These are phyloP conservation scores for Aspidiotus rigidus DNA, from an alignment of 2,888 invertebrate species.

Conservation along the genomic window DNA sequence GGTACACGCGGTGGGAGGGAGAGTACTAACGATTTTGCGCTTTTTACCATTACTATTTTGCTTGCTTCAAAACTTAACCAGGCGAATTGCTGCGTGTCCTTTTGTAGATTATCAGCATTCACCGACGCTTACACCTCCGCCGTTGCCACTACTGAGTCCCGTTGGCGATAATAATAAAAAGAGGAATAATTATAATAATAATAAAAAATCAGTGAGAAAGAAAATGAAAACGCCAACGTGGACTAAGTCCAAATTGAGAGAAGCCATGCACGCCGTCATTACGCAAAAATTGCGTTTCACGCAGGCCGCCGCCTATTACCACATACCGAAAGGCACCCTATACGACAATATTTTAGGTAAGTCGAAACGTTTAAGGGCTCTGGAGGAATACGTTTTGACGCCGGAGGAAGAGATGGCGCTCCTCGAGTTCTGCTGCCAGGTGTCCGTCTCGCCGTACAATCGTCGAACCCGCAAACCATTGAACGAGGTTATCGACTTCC, in stretches of 20 bases:
- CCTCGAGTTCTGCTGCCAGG: slow-evolving; percentile 64
- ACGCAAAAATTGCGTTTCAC: slow-evolving; percentile 68
- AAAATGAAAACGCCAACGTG: slow-evolving; percentile 64
- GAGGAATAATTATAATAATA: too few relatives aligned
- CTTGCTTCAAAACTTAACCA: slow-evolving; percentile 13
- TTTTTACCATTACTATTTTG: background rate
- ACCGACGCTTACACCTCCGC: background rate
- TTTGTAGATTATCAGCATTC: slow-evolving; percentile 13
- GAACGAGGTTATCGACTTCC: slow-evolving; percentile 53
- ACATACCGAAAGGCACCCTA: slow-evolving; percentile 66
- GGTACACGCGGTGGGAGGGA: too few relatives aligned
- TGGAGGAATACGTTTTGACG: slow-evolving; percentile 58
- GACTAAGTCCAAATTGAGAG: slow-evolving; percentile 63
- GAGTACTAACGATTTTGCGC: too few relatives aligned
- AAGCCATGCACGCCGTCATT: slow-evolving; percentile 65
- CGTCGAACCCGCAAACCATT: slow-evolving; percentile 61
- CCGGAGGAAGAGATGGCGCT: slow-evolving; percentile 55
- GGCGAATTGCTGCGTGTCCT: slow-evolving; percentile 19
- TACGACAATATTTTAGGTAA: slow-evolving; percentile 70
- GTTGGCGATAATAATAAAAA: too few relatives aligned
- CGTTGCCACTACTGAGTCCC: background rate
- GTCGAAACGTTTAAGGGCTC: slow-evolving; percentile 63
- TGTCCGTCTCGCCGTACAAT: slow-evolving; percentile 59
- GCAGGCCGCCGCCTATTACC: slow-evolving; percentile 60
- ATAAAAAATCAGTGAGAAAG: too few relatives aligned